Evolutionary conservation across 2,113 vertebrate species (phyloP).

Genomic region (Perca flavescens): DNA sequence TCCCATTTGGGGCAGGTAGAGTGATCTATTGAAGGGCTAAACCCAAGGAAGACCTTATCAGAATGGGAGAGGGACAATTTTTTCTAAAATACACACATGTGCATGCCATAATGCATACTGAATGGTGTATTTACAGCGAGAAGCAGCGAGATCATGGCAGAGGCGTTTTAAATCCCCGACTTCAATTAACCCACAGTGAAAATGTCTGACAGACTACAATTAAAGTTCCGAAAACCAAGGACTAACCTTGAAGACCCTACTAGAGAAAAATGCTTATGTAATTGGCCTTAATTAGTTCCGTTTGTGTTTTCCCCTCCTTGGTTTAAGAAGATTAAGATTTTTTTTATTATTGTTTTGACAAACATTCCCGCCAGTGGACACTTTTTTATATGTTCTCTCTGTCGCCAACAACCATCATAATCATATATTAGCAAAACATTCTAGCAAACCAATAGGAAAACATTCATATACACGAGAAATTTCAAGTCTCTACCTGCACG

Average conservation of each 20-base stretch:
- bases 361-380: slow-evolving; percentile 9
- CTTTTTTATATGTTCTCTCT: background rate
- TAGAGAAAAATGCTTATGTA: slow-evolving; percentile 44
- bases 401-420: background rate
- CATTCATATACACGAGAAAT: background rate
- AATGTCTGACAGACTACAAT: slow-evolving; percentile 62
- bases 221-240: slow-evolving; percentile 53
- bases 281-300: slow-evolving; percentile 48
- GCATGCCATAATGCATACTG: slow-evolving; percentile 29
- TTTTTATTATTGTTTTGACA: slow-evolving; percentile 17
- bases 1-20: slow-evolving; percentile 74
- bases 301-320: slow-evolving; percentile 35
- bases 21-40: slow-evolving; percentile 73
- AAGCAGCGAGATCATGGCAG: slow-evolving; percentile 63
- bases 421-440: background rate
- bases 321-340: slow-evolving; percentile 34
- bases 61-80: slow-evolving; percentile 38
- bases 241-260: slow-evolving; percentile 39
- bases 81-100: slow-evolving; percentile 39
- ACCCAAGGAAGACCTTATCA: slow-evolving; percentile 68
- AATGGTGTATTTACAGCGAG: slow-evolving; percentile 57
- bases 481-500: background rate
- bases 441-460: background rate
- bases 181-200: slow-evolving; percentile 77
- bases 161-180: slow-evolving; percentile 71